Conservation (phyloP, 1,140 invertebrate genomes). For the Cepaea nemoralis region DNA sequence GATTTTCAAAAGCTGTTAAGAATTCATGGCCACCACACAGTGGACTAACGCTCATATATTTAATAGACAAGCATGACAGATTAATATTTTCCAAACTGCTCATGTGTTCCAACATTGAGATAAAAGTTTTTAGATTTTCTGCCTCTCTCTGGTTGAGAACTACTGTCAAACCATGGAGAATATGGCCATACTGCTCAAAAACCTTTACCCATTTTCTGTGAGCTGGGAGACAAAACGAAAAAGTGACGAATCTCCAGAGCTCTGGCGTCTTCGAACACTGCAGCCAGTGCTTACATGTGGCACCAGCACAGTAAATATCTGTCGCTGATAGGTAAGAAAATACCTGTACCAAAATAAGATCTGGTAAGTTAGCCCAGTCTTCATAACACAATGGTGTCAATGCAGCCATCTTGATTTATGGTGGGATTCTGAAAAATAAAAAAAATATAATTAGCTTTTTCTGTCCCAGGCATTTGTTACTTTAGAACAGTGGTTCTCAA, state of each 20-base stretch:
- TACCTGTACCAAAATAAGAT: neutral
- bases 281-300: constrained; percentile 21
- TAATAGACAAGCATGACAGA: constrained; percentile 46
- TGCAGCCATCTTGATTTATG: neutral
- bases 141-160: constrained; percentile 38
- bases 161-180: constrained; percentile 39
- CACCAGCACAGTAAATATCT: neutral
- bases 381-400: neutral
- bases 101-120: constrained; percentile 44
- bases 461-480: no score
- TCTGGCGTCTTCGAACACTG: constrained; percentile 21
- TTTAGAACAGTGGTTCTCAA: no score
- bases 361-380: constrained; percentile 31
- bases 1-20: constrained; percentile 38
- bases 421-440: neutral
- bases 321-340: constrained; percentile 9
- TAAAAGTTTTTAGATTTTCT: constrained; percentile 47
- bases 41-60: constrained; percentile 56
- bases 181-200: constrained; percentile 38
- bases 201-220: neutral
- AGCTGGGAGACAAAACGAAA: constrained; percentile 11
- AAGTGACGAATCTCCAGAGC: constrained; percentile 22
- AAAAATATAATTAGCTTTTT: no score
- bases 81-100: constrained; percentile 36
- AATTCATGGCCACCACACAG: constrained; percentile 59